Evolutionary conservation across 2,797 vertebrate species (phyloP).

Genomic region (Gambelia wislizenii): DNA sequence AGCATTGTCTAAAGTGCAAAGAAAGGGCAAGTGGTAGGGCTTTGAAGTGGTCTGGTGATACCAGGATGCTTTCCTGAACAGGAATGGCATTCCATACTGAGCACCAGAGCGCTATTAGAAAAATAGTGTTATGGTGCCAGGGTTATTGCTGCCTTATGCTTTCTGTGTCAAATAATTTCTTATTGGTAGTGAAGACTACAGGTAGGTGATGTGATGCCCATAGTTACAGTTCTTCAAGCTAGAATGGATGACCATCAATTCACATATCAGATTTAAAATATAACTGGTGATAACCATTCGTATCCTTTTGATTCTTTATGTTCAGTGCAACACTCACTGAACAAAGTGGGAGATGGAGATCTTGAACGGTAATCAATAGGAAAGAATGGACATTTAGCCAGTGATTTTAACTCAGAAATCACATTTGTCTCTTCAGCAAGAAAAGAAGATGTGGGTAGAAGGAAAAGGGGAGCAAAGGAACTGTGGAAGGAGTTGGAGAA

Average conservation of each 20-base stretch:
- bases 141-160: constrained; percentile 28
- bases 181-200: background rate
- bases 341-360: too few species aligned
- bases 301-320: constrained; percentile 17
- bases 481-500: background rate
- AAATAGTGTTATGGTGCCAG: background rate
- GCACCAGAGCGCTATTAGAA: background rate
- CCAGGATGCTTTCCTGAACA: background rate
- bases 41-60: background rate
- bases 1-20: background rate
- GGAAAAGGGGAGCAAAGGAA: background rate
- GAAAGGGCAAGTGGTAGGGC: background rate
- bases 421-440: background rate
- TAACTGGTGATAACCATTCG: background rate
- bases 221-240: too few species aligned
- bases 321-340: constrained; percentile 18
- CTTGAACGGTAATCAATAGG: too few species aligned
- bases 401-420: background rate
- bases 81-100: background rate
- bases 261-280: too few species aligned
- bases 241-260: too few species aligned
- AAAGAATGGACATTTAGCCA: background rate
- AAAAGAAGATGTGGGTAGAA: background rate
- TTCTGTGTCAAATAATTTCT: constrained; percentile 14
- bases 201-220: too few species aligned